Evolutionary conservation across 2,888 invertebrate genomes (phyloP).

Genomic region (Luperina testacea): DNA sequence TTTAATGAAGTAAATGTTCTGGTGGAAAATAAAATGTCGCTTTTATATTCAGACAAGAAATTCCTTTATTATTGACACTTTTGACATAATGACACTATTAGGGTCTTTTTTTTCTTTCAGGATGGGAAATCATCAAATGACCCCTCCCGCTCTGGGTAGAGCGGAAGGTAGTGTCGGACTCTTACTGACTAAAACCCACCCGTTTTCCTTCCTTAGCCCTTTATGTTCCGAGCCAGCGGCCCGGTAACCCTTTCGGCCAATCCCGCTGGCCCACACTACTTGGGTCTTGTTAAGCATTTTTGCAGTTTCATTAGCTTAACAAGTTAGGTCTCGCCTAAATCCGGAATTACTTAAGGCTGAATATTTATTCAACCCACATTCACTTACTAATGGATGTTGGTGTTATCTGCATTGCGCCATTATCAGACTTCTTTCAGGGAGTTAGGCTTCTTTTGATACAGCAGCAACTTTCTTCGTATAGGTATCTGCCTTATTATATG

Average conservation of each 20-base stretch:
- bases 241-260: no score
- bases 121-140: no score
- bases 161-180: no score
- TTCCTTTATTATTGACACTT: slow-evolving; percentile 32
- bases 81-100: slow-evolving; percentile 24
- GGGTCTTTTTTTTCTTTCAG: no score
- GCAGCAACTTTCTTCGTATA: not conserved
- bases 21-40: slow-evolving; percentile 64
- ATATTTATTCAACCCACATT: slow-evolving; percentile 50
- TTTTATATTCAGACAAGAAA: slow-evolving; percentile 40
- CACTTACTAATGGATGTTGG: slow-evolving; percentile 29
- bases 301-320: slow-evolving; percentile 41
- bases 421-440: slow-evolving; percentile 27
- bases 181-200: no score
- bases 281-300: slow-evolving; percentile 19
- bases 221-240: no score
- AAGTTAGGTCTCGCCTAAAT: slow-evolving; percentile 43
- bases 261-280: not conserved
- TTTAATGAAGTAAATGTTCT: slow-evolving; percentile 70
- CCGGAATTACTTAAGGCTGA: slow-evolving; percentile 29
- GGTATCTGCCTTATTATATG: not conserved
- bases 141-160: no score
- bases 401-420: slow-evolving; percentile 47
- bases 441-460: not conserved
- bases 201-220: no score